A percentile compares a stretch with the other conserved stretches of the same genome.
These are phyloP conservation scores for Drosophila kurseongensis DNA, from an alignment of 1,140 invertebrate genomes.

Conservation along the genomic window DNA sequence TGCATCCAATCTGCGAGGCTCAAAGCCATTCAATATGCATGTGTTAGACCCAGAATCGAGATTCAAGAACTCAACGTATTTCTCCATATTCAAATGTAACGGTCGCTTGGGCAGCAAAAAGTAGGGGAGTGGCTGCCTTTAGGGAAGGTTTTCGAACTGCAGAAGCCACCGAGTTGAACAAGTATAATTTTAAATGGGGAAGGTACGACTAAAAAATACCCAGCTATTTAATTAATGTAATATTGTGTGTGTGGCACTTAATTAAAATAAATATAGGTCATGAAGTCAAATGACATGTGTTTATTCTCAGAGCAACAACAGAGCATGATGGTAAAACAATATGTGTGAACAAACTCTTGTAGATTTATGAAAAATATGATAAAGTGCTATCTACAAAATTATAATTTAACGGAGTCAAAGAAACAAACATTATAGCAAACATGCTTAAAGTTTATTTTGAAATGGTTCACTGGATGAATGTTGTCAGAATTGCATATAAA, in stretches of 20 bases:
- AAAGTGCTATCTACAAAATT: no score
- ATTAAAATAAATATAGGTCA: no score
- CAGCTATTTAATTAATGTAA: no score
- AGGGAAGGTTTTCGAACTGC: conserved; percentile 34
- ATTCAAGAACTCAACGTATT: neutral
- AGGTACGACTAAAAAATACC: conserved; percentile 8
- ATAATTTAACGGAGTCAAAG: no score
- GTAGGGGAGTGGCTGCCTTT: conserved; percentile 12
- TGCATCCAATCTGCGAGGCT: conserved; percentile 26
- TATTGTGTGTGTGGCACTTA: no score
- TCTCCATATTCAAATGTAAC: conserved; percentile 55
- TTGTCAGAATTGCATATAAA: neutral
- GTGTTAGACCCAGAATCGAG: conserved; percentile 9
- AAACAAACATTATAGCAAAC: no score
- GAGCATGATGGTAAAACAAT: no score
- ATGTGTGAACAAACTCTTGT: no score
- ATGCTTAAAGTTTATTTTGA: no score
- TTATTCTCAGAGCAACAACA: no score
- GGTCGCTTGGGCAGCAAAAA: conserved; percentile 43
- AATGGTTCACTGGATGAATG: neutral
- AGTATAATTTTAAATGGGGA: conserved; percentile 4
- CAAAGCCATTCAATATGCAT: conserved; percentile 5
- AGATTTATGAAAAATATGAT: no score
- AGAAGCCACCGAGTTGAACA: conserved; percentile 16
- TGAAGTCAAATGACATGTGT: no score